Evolutionary conservation across 2,113 vertebrate species (phyloP), one percentile per base, ranked within the genome.

Genomic region (Melanocharis versteri): DNA sequence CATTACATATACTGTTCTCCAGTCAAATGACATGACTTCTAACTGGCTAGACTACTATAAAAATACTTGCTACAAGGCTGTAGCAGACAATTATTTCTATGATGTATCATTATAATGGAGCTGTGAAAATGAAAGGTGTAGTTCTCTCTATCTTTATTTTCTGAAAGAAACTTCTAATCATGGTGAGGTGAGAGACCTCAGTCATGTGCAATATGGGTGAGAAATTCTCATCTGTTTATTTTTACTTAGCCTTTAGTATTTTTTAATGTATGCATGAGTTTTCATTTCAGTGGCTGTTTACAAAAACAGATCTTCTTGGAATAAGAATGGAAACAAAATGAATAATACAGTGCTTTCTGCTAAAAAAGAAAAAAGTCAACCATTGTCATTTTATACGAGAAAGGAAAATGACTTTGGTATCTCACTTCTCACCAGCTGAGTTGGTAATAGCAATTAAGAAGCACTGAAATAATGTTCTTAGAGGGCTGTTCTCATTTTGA

Each of bases 361-460:
- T 66, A 35, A 77, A 83, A 93, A 78, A 64, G 3, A 22, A 66
- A 48, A 18, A 58, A 33, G 45, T 60, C 50, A 90, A 27, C 50
- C 8, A 1, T 73, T 93, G 47, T 83, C 33, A 33, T 93, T 94
- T 76, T 47, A 40, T 54, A 85, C 0, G 0, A 82, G 62, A 83
- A 80, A 65, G 62, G 62, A 79, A 86, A 94, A 94, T 91, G 3
- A 77, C 56, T 93, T 84, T 27, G 30, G 80, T 89, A 40, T 73
- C 90, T 92, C 51, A 31, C 62, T 93, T 88, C 47, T 95, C 82
- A 64, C 88, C 87, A 92, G 47, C 76, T 89, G 76, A 89, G 89
- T 44, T 85, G 23, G 62, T 87, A 91, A 94, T 62, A 85, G 75
- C 65, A 89, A 54, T 53, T 65, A 86, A 92, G 79, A 81, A 84